Base-by-base conservation (phyloP, 2,888 invertebrate genomes). In the Noctua comes region DNA sequence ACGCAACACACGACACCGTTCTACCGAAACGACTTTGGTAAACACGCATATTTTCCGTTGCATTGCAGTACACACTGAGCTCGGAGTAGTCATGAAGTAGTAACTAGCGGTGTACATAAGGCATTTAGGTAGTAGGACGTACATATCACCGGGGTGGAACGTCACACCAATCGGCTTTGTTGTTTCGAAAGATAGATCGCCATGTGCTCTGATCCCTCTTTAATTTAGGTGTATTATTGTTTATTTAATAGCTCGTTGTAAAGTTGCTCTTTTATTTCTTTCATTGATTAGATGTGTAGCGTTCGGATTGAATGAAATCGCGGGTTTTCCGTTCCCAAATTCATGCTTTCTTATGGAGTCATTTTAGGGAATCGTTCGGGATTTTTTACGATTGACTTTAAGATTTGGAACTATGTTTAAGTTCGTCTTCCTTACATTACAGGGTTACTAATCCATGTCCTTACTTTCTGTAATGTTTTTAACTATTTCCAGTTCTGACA, bases 21-120 rank as follows among this genome's bases (percentile, higher is more conserved):
- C 95, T 94, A 96, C 97, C 96, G 96, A 97, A 97, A 96, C 96
- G 96, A 95, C 96, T 96, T 96, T 96, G 96, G 96, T 96, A 96
- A 97, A 97, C 96, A 96, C 97, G 97, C 97, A 97, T 97, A 97
- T 97, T 97, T 97, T 97, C 97, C 96, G 96, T 97, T 97, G 97
- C 97, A 97, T 95, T 97, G 96, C 96, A 96, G 96, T 96, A 96
- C 97, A 96, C 96, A 97, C 97, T 97, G 97, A 97, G 96, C 96
- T 96, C 96, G 93, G 96, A 96, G 96, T 96, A 96, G 96, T 96
- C 96, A 96, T 96, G 97, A 95, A 97, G 96, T 96, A 96, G 96
- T 97, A 95, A 97, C 97, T 96, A 96, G 96, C 95, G 93, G 95
- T 95, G 96, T 97, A 97, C 97, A 97, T 97, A 96, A 97, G 97